Evolutionary conservation across 2,888 invertebrate species (phyloP), one percentile per base, ranked within the genome.

Genomic region (Octonoba sinensis): DNA sequence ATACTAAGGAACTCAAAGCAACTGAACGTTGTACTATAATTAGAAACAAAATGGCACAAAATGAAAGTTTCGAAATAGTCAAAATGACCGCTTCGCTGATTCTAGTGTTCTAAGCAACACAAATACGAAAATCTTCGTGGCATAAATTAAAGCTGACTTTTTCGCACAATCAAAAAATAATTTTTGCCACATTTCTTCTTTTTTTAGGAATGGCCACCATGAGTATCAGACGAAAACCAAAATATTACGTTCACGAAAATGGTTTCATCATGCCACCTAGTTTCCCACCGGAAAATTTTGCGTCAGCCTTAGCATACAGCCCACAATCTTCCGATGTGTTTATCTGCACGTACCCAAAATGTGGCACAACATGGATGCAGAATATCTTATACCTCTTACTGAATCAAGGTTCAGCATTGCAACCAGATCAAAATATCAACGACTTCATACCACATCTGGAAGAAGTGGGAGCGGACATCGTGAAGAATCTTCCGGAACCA

Each of bases 361-460:
- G 83, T 36, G 83, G 83, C 4, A 83, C 83, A 15, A 83, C 83
- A 6, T 83, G 83, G 83, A 56, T 54, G 11, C 83, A 83, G 18
- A 66, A 49, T 59, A 77, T 83, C 8, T 49, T 83, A 3, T 36
- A 74, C 13, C 54, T 77, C 11, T 70, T 83, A 44, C 54, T 51
- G 8, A 47, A 73, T 18, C 44, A 54, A 12, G 83, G 83, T 15
- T n/a, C 44, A 4, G 67, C 77, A 0, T 36, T 76, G 3, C 3
- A 22, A 12, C 27, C 56, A 6, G 49, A 24, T 3, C 18, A 78
- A 44, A 57, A 73, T 15, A 56, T 83, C 36, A 22, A 57, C 24
- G 20, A 47, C 11, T 60, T 57, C 16, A 27, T 56, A 2, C 84
- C 83, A n/a, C 64, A 64, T 20, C 47, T 84, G 20, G 84, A 84